Base-by-base conservation (phyloP, 1,140 invertebrate genomes). In the Drosophila arizonae region DNA sequence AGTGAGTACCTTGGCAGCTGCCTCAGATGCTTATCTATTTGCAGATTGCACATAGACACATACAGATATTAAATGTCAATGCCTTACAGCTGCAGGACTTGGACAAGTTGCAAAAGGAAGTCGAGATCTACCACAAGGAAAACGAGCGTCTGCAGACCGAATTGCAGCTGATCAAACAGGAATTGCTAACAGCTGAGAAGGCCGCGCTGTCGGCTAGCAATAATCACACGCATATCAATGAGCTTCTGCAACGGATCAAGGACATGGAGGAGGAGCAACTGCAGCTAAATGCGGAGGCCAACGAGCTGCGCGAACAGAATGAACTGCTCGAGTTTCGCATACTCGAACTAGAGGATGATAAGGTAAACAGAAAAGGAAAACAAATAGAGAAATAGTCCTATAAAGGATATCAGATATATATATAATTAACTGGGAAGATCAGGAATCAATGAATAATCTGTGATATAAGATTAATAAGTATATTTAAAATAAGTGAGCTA, bases 301-400 rank as follows among this genome's bases (percentile, higher is more conserved):
- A 92, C 74, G 93, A 93, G 67, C 69, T 93, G 51, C 85, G 92
- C 17, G 93, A 93, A 67, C 93, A 93, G 70, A 93, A 93, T 71
- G 93, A 93, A 81, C 77, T 93, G 15, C 88, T 93, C 30, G 93
- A 93, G 82, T 93, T 93, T 91, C 87, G 93, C 33, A 92, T 93
- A 61, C 85, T 93, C 17, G 93, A 93, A 64, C 74, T 93, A 57
- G 93, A 93, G 71, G 92, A 93, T 56, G 91, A 91, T 81, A 92
- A 92, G 90, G 91, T 92, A 63, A 81, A 75, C 21, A 13, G 45
- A 64, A 51, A 54, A 24, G 41, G 15, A 54, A 48, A 21, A 39
- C 36, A 39, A 39, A 1, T 13, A 17, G 21, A 48, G 21, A 58
- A 9, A 15, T 2, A 36, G 0, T 36, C 10, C 1, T 10, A 9